phyloP scores from a whole-genome alignment of 2,113 vertebrate species.

The Phodopus roborovskii region DNA sequence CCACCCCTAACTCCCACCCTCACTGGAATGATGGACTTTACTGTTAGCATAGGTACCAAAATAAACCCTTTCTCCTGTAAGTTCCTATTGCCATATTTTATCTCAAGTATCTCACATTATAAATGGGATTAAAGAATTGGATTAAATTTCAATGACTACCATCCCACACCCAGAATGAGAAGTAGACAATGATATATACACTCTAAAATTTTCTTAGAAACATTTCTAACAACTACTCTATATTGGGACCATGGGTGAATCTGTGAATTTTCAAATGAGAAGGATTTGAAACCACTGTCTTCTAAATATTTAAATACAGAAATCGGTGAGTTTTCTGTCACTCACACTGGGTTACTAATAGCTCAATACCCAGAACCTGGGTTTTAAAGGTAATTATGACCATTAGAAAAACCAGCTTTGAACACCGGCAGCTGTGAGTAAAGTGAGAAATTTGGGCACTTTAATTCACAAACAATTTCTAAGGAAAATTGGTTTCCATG shows the following conservation, averaged over 20 bases:
- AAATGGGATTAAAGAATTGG: not conserved
- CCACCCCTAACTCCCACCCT: not conserved
- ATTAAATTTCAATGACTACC: not conserved
- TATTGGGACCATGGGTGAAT: not conserved
- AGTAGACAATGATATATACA: not conserved
- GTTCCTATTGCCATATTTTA: not conserved
- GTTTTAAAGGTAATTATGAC: not conserved
- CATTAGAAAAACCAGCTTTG: conserved; percentile 41
- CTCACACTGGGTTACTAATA: conserved; percentile 48
- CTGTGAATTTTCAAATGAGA: not conserved
- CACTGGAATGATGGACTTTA: not conserved
- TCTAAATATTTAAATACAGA: not conserved
- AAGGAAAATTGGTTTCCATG: conserved; percentile 29
- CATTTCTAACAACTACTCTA: conserved; percentile 19
- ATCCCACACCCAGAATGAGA: not conserved
- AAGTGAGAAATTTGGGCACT: conserved; percentile 7
- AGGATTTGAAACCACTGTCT: not conserved
- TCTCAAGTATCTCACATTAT: not conserved
- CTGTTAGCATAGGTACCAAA: not conserved
- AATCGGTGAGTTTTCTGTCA: not conserved
- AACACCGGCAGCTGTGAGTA: conserved; percentile 64
- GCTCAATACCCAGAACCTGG: not conserved
- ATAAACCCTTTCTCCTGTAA: not conserved
- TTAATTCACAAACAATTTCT: not conserved
- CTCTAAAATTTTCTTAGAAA: not conserved